A percentile compares a stretch with the other conserved stretches of the same genome.
phyloP scores from a whole-genome alignment of 2,888 invertebrate species.

The Mythimna vitellina region DNA sequence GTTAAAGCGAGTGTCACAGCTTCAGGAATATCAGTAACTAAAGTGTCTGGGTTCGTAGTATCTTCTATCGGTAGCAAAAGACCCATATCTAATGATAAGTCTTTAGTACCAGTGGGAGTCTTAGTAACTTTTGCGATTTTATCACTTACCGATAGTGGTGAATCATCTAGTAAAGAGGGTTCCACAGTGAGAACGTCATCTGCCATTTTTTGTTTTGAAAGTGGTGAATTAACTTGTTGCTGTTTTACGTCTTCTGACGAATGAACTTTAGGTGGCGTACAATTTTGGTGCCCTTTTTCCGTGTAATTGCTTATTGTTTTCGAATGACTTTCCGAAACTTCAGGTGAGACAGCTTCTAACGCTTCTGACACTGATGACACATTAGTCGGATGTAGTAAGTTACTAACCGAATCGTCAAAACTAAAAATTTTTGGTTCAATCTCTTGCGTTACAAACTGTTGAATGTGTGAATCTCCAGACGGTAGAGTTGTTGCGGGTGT shows the following conservation, averaged over 20 bases:
- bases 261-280: not conserved
- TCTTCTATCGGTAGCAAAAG: not conserved
- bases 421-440: not conserved
- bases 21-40: not conserved
- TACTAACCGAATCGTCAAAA: not conserved
- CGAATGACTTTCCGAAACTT: not conserved
- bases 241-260: not conserved
- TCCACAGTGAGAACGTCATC: not conserved
- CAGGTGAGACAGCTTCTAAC: not conserved
- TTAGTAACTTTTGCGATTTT: not conserved
- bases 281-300: not conserved
- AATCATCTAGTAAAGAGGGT: not conserved
- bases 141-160: not conserved
- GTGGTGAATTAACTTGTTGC: not conserved
- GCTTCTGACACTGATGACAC: not conserved
- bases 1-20: not conserved
- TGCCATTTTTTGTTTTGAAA: not conserved
- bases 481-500: too few relatives aligned
- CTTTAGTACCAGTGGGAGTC: not conserved
- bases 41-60: not conserved
- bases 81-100: not conserved
- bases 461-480: not conserved
- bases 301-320: not conserved
- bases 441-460: not conserved
- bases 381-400: not conserved